These are phyloP conservation scores for Clamator glandarius DNA, from an alignment of 2,797 vertebrate genomes.

Conservation along the genomic window DNA sequence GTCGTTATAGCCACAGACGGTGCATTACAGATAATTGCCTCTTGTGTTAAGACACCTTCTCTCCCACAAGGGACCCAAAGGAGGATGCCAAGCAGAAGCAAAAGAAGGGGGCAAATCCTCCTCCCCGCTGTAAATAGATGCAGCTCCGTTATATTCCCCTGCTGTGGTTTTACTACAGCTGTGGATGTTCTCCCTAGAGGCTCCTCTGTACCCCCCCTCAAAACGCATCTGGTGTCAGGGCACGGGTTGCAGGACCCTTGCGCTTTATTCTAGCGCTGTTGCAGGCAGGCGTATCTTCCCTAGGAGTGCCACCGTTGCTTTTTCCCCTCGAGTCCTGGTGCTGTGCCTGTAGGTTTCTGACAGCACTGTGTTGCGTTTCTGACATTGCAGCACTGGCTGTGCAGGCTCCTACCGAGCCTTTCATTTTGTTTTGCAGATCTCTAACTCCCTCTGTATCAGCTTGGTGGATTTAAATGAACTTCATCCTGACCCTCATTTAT, in stretches of 20 bases:
- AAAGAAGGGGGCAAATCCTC: not conserved
- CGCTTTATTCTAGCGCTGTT: not conserved
- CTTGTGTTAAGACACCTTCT: slow-evolving; percentile 8
- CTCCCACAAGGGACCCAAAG: not conserved
- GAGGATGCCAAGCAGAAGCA: not conserved
- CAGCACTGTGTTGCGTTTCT: slow-evolving; percentile 33
- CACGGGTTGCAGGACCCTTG: not conserved
- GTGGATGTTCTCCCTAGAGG: not conserved
- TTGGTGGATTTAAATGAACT: slow-evolving; percentile 29
- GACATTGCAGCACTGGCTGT: slow-evolving; percentile 39
- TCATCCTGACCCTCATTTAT: not conserved
- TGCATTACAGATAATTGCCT: not conserved
- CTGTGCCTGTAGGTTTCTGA: slow-evolving; percentile 35
- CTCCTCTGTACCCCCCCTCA: not conserved
- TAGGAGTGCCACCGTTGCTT: not conserved
- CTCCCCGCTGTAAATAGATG: not conserved
- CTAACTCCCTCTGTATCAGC: slow-evolving; percentile 7
- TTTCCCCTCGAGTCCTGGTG: not conserved
- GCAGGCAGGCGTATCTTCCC: not conserved
- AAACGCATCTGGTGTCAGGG: not conserved
- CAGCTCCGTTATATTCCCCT: rapidly evolving
- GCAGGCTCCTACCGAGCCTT: slow-evolving; percentile 26
- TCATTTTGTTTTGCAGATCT: slow-evolving; percentile 46
- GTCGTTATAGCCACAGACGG: not conserved
- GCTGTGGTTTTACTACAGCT: not conserved